Conservation (phyloP, 2,888 invertebrate species). For the Acanthosepion lycidas region DNA sequence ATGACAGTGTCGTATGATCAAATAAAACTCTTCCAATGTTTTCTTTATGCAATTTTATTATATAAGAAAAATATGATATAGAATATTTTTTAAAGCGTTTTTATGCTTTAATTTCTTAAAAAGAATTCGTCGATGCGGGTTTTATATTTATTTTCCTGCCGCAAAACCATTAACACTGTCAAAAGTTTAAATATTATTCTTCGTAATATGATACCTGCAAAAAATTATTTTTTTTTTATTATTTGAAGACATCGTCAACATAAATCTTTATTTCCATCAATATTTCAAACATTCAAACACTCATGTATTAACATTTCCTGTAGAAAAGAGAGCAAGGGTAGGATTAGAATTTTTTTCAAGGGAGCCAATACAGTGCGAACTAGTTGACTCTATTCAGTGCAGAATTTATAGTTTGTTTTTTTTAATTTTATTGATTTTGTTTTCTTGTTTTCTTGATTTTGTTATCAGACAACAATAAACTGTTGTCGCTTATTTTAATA, state of each 20-base stretch:
- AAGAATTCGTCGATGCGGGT: too few relatives aligned
- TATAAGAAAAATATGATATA: too few relatives aligned
- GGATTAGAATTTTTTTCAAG: neutral
- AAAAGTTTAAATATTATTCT: too few relatives aligned
- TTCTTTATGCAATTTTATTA: too few relatives aligned
- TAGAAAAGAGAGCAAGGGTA: neutral
- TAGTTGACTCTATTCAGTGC: neutral
- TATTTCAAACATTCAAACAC: neutral
- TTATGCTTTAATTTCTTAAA: too few relatives aligned
- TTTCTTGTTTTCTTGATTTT: neutral
- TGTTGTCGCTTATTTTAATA: neutral
- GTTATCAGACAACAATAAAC: neutral
- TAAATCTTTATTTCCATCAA: neutral
- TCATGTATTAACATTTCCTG: neutral
- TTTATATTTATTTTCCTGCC: too few relatives aligned
- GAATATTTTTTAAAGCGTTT: too few relatives aligned
- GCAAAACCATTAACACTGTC: too few relatives aligned
- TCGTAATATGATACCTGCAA: neutral
- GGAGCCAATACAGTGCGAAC: neutral
- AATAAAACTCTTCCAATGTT: too few relatives aligned
- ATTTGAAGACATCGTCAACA: neutral
- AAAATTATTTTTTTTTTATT: neutral
- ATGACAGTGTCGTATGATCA: too few relatives aligned
- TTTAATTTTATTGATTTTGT: neutral
- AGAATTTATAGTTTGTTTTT: neutral